Evolutionary conservation across 2,797 vertebrate species (phyloP), one percentile per base, ranked within the genome.

Genomic region (Pelochelys cantorii): DNA sequence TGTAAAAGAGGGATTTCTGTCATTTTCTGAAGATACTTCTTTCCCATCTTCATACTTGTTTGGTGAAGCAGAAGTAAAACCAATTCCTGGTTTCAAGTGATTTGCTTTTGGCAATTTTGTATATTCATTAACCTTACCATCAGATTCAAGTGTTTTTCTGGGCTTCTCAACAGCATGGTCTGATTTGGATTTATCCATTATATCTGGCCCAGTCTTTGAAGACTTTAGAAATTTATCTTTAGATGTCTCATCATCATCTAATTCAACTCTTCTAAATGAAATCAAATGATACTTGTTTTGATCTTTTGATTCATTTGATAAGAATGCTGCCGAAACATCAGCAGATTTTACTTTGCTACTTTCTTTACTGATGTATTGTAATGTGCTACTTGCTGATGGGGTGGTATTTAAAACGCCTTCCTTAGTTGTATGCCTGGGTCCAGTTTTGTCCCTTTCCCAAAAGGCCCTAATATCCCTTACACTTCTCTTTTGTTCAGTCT

Each of bases 381-480:
- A 17, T 62, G 29, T 74, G 56, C 0, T 1, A 0, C 25, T n/a
- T 80, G 65, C 59, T 83, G 93, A 81, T 4, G 1, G 22, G 34
- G 22, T 84, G 82, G 9, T 20, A 90, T 11, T 82, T 59, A 62
- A 7, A 59, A 2, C 11, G 42, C 56, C 29, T 55, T 95, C 89
- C 86, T 97, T 95, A 83, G 96, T 92, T 94, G 95, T 97, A 85
- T 97, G 94, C 94, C 97, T 97, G 34, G 97, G 92, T 6, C 95
- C 93, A 62, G 86, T 54, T 93, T 96, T 98, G 85, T 95, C 97
- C 90, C 96, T 98, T 98, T 99, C 99, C 98, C 98, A 99, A 91
- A 99, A 99, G 11, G 98, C 98, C 97, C 98, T 99, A 77, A 99
- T 97, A 77, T 98, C 97, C 37, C 97, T 98, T 79, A 98, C 93